Conservation (phyloP, 2,797 vertebrate species). For the Melanitta fusca region DNA sequence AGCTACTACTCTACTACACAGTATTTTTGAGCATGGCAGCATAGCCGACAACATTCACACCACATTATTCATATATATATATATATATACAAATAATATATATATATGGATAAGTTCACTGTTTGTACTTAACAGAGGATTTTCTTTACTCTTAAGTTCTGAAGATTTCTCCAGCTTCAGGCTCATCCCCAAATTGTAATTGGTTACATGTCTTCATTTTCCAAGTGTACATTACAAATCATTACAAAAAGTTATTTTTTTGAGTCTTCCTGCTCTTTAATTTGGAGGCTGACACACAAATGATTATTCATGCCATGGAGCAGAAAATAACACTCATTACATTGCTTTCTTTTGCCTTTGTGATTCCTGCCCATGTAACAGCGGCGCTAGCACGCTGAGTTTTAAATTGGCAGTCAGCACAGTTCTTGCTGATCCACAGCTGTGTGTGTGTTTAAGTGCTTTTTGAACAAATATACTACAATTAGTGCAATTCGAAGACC, state of each 20-base stretch:
- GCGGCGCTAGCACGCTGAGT: not conserved
- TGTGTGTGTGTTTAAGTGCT: conserved; percentile 10
- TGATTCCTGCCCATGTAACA: not conserved
- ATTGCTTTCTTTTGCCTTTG: not conserved
- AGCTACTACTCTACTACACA: not conserved
- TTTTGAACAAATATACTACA: conserved; percentile 29
- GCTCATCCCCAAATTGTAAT: not conserved
- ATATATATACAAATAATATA: too few relatives aligned
- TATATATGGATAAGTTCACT: not conserved
- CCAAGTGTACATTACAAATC: not conserved
- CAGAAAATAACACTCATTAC: conserved; percentile 17
- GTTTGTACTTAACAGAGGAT: not conserved
- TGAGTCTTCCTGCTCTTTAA: not conserved
- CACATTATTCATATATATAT: not conserved
- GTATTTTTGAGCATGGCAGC: not conserved
- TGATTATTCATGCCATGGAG: not conserved
- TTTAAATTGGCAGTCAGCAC: not conserved
- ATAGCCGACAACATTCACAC: not conserved
- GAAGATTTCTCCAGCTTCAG: not conserved
- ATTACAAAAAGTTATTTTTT: not conserved
- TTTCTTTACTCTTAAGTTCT: not conserved
- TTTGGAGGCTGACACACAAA: not conserved
- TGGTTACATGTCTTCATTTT: not conserved
- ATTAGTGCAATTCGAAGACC: conserved; percentile 36
- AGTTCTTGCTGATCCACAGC: conserved; percentile 11